phyloP scores from a whole-genome alignment of 2,888 invertebrate species.

The Leptothorax acervorum region DNA sequence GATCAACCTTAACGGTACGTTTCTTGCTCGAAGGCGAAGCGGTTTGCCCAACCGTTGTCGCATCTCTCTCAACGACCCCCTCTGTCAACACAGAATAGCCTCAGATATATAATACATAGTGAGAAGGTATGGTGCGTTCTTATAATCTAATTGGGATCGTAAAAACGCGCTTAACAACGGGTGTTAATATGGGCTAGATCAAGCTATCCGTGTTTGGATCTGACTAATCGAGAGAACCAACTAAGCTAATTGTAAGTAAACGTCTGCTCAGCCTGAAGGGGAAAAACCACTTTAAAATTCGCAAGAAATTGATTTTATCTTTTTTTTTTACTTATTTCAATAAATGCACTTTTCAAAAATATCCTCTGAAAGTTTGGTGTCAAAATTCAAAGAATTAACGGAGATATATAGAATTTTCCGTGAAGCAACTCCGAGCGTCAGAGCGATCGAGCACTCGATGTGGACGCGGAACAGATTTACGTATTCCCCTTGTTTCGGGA shows the following conservation, averaged over 20 bases:
- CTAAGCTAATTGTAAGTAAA: background rate
- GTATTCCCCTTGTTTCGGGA: too few species aligned
- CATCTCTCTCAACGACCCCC: slow-evolving; percentile 79
- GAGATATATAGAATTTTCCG: too few species aligned
- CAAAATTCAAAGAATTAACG: too few species aligned
- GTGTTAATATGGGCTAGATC: background rate
- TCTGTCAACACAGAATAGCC: slow-evolving; percentile 84
- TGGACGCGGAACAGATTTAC: too few species aligned
- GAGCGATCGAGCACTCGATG: too few species aligned
- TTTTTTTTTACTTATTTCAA: too few species aligned
- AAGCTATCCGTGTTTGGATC: background rate
- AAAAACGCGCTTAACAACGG: background rate
- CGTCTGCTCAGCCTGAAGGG: background rate
- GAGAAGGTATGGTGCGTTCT: slow-evolving; percentile 73
- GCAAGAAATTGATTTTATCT: too few species aligned
- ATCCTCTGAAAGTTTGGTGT: too few species aligned
- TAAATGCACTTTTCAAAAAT: too few species aligned
- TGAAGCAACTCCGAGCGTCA: too few species aligned
- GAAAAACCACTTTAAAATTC: too few species aligned
- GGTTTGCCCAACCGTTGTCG: slow-evolving; percentile 77
- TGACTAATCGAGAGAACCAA: slow-evolving; percentile 5
- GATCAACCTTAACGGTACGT: slow-evolving; percentile 84
- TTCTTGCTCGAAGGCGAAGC: slow-evolving; percentile 82
- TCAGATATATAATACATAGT: slow-evolving; percentile 51
- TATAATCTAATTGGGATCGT: slow-evolving; percentile 17